phyloP scores from a whole-genome alignment of 2,113 vertebrate genomes.

The Myotis davidii region DNA sequence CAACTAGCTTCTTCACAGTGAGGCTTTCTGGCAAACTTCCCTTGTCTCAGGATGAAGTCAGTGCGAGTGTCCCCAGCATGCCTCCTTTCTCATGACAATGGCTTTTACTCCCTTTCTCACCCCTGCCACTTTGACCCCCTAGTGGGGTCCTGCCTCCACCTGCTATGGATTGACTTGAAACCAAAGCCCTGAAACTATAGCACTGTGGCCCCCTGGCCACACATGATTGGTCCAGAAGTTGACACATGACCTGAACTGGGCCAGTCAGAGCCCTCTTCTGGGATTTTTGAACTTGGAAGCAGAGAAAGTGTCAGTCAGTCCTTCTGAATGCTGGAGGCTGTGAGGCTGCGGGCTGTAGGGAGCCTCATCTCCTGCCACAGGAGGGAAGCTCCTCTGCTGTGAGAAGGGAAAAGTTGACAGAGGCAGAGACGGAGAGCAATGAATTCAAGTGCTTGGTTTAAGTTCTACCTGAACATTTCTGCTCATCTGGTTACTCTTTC shows the following conservation, averaged over 20 bases:
- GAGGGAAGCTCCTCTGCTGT: background rate
- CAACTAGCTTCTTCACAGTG: background rate
- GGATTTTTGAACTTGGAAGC: background rate
- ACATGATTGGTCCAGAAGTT: background rate
- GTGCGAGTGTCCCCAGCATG: background rate
- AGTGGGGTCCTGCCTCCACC: background rate
- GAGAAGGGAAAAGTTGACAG: background rate
- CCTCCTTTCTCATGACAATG: background rate
- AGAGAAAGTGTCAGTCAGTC: background rate
- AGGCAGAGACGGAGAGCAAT: background rate
- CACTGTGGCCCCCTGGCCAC: background rate
- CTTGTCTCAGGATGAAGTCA: constrained; percentile 1
- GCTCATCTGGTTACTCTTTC: background rate
- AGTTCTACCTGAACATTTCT: background rate
- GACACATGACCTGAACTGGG: background rate
- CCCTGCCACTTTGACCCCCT: background rate
- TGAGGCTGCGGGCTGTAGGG: background rate
- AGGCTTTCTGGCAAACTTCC: background rate
- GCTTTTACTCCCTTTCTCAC: background rate
- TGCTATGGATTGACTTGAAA: background rate
- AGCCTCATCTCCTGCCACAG: background rate
- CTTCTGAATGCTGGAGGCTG: background rate
- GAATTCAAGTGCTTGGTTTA: background rate
- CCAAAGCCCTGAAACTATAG: background rate
- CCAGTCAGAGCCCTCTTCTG: background rate